Conservation (phyloP, 2,797 vertebrate species). For the Notoglanidium macrostoma region DNA sequence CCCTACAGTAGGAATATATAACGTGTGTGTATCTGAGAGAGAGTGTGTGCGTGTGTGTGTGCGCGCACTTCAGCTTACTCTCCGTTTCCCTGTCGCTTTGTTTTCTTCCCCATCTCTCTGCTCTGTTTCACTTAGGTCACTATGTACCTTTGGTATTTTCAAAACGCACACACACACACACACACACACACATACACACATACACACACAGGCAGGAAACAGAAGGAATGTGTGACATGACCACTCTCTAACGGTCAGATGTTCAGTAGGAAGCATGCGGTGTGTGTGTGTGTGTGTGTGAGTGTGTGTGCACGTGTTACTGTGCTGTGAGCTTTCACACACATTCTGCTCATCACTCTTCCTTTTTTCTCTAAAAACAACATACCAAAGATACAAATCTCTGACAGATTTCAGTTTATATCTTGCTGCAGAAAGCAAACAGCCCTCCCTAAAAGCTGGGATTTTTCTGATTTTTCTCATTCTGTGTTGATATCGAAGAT, state of each 20-base stretch:
- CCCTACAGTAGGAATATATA: background rate
- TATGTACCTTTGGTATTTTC: background rate
- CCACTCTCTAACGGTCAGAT: conserved; percentile 40
- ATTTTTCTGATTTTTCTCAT: background rate
- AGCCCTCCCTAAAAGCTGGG: too few species aligned
- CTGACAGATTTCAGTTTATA: background rate
- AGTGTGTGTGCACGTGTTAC: conserved; percentile 7
- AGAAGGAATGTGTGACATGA: conserved; percentile 30
- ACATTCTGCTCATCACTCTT: conserved; percentile 12
- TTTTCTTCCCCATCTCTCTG: background rate
- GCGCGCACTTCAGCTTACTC: background rate
- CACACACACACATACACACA: conserved; percentile 23
- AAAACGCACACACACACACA: conserved; percentile 30
- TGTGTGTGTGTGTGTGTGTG: conserved; percentile 28
- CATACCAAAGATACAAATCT: background rate
- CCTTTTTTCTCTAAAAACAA: background rate
- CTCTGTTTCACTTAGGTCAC: background rate
- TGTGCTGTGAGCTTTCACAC: conserved; percentile 1
- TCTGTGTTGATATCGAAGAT: background rate
- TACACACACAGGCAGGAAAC: conserved; percentile 3
- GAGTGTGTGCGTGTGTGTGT: background rate
- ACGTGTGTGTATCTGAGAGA: background rate
- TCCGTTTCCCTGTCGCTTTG: background rate
- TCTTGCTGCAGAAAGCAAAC: background rate
- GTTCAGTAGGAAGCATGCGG: conserved; percentile 22